Evolutionary conservation across 1,140 invertebrate species (phyloP), one percentile per base, ranked within the genome.

Genomic region (Zaprionus nigranus): DNA sequence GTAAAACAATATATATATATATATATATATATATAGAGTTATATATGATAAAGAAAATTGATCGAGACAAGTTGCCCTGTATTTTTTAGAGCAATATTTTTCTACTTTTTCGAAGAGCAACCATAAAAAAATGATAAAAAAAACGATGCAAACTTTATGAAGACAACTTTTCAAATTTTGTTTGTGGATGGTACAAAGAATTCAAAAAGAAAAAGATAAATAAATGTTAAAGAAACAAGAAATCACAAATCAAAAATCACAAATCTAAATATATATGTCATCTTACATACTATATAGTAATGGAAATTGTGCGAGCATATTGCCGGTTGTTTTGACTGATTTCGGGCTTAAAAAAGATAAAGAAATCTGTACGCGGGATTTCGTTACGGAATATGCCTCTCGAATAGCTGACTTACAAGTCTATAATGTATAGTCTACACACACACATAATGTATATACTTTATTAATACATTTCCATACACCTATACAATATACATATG

Each of bases 31-130:
- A 70, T 51, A 79, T 65, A 20, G 40, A 43, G 38, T 67, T 65
- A 56, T 56, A 68, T 43, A 70, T 26, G 46, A 20, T 26, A 46
- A 75, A 58, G n/a, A 59, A 20, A 58, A 51, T 61, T 51, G 43
- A 38, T 28, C 4, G 43, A 76, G 58, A 54, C 73, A 54, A 78
- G 77, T 88, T 84, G 82, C 67, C 69, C 83, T 78, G 78, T 87
- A 87, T 87, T 87, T 88, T 86, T 88, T 87, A 87, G 84, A 81
- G 74, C 82, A 80, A 88, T 79, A 84, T 87, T 87, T 87, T 87
- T 87, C 77, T 87, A 87, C 83, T 81, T 87, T 85, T 87, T 88
- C 78, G 81, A 85, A 54, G 71, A 75, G 75, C 70, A 77, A 81
- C 54, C n/a, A n/a, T 54, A 34, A 72, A 54, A 76, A 58, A 76